phyloP scores from a whole-genome alignment of 1,140 invertebrate genomes.

The Ruditapes philippinarum region DNA sequence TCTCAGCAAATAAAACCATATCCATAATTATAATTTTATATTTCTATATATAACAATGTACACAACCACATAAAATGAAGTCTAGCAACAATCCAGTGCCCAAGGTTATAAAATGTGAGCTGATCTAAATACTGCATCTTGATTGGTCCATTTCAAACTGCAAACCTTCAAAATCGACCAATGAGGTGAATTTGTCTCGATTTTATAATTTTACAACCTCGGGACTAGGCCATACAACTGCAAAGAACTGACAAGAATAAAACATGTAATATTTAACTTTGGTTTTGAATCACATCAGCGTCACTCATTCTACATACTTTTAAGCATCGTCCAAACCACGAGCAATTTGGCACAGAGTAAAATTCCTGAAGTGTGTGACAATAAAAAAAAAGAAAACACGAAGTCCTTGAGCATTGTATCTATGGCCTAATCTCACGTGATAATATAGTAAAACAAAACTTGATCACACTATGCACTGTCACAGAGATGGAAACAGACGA shows the following conservation, averaged over 20 bases:
- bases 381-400: too few species aligned
- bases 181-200: too few species aligned
- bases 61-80: constrained; percentile 40
- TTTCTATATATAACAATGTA: background rate
- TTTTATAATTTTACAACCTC: too few species aligned
- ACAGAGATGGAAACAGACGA: background rate
- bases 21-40: too few species aligned
- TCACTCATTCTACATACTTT: background rate
- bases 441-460: background rate
- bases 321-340: background rate
- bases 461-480: background rate
- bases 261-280: background rate
- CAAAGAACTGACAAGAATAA: background rate
- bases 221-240: background rate
- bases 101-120: too few species aligned
- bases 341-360: constrained; percentile 41
- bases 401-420: constrained; percentile 23
- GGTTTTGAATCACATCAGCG: background rate
- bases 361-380: constrained; percentile 24
- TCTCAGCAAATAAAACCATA: background rate
- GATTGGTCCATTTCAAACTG: too few species aligned
- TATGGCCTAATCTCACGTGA: constrained; percentile 35
- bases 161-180: too few species aligned
- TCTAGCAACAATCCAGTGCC: constrained; percentile 16
- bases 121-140: too few species aligned